Percentiles rank a stretch among this genome's conserved stretches.
Evolutionary conservation across 1,140 invertebrate genomes (phyloP).

Genomic region (Conopomorpha cramerella): DNA sequence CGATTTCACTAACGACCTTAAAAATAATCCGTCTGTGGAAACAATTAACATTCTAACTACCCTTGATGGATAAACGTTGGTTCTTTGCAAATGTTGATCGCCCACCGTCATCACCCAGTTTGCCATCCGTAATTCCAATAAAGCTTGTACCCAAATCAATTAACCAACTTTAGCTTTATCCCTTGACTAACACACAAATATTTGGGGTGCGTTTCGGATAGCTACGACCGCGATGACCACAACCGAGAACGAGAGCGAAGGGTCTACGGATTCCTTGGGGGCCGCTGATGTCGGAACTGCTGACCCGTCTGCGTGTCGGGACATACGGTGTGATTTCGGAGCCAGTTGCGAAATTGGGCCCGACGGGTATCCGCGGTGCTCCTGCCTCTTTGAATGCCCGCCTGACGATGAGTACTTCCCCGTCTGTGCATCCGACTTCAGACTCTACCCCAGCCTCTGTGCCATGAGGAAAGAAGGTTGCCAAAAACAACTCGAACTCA

Average conservation of each 20-base stretch:
- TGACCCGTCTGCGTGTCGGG: constrained; percentile 71
- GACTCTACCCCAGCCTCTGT: constrained; percentile 81
- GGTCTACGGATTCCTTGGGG: constrained; percentile 32
- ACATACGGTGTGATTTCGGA: constrained; percentile 82
- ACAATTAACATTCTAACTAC: too few species aligned
- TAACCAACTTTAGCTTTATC: constrained; percentile 55
- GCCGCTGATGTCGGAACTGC: constrained; percentile 42
- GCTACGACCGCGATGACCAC: constrained; percentile 51
- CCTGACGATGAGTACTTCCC: constrained; percentile 65
- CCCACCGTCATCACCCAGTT: constrained; percentile 35
- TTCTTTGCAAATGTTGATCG: too few species aligned
- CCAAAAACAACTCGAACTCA: constrained; percentile 78
- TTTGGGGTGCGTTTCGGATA: constrained; percentile 33
- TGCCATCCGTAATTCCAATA: constrained; percentile 50
- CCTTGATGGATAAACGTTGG: too few species aligned
- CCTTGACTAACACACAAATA: constrained; percentile 55
- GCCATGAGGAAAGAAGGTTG: constrained; percentile 87
- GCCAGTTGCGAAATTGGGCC: constrained; percentile 79
- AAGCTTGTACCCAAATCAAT: constrained; percentile 38
- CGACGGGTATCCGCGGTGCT: constrained; percentile 77
- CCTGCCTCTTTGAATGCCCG: constrained; percentile 75
- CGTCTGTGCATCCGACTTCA: constrained; percentile 83
- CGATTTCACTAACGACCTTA: too few species aligned
- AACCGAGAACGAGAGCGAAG: constrained; percentile 29
- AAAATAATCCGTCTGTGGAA: too few species aligned